These are phyloP conservation scores for Aphaenogaster floridana DNA, from an alignment of 1,140 invertebrate genomes.

Conservation along the genomic window DNA sequence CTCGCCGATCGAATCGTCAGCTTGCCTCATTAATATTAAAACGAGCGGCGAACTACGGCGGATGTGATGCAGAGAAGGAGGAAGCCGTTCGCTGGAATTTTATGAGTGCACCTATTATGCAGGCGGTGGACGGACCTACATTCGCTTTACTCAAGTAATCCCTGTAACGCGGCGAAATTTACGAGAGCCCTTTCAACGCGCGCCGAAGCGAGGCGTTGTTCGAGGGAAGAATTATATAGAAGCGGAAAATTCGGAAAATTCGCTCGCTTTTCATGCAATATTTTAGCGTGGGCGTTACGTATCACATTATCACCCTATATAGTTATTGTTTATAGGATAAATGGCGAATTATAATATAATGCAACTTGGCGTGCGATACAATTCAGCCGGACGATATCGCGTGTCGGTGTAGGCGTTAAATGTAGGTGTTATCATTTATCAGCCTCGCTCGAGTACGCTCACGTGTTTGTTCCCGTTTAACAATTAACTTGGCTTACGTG, in stretches of 20 bases:
- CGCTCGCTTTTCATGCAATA: background rate
- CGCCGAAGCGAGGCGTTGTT: background rate
- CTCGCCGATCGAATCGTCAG: slow-evolving; percentile 34
- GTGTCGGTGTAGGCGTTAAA: slow-evolving; percentile 23
- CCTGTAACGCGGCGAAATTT: slow-evolving; percentile 6
- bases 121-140: background rate
- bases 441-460: slow-evolving; percentile 14
- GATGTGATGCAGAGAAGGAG: background rate
- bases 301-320: background rate
- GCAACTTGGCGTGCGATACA: background rate
- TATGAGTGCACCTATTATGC: slow-evolving; percentile 44
- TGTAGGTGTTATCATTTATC: slow-evolving; percentile 46
- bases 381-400: background rate
- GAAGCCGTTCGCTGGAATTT: slow-evolving; percentile 32
- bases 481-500: slow-evolving; percentile 25
- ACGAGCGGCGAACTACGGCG: background rate
- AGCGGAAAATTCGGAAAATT: background rate
- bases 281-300: background rate
- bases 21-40: slow-evolving; percentile 40
- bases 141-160: slow-evolving; percentile 20
- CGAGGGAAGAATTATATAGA: background rate
- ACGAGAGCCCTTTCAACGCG: background rate
- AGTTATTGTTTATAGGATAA: background rate
- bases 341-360: background rate
- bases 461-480: slow-evolving; percentile 17